Evolutionary conservation across 2,797 vertebrate genomes (phyloP), one percentile per base, ranked within the genome.

Genomic region (Macrochelys suwanniensis): DNA sequence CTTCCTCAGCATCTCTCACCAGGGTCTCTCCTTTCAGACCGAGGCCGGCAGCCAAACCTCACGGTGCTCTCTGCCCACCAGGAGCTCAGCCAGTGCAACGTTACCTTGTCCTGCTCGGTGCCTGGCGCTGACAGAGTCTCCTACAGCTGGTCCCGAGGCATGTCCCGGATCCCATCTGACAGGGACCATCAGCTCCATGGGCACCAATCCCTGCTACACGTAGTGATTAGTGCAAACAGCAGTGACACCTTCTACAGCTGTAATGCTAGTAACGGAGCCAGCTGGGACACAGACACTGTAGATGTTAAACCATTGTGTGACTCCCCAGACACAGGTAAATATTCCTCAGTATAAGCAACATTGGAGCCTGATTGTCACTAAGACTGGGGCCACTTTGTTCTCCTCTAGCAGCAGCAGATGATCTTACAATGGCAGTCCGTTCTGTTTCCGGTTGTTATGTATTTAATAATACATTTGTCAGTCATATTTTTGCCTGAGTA

Each of bases 241-340:
- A 0, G 5, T 0, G 16, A 19, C 12, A 0, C 3, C 1, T 0
- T 49, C 9, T 95, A 90, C 53, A 0, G 0, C 4, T 95, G 95
- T 80, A 95, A 93, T 0, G 87, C 2, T 4, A 95, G 85, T 57
- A 93, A 88, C 65, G 19, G 2, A 0, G 57, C 0, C 51, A 84
- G 87, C 93, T 91, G 59, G 93, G 6, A 0, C 1, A 0, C 0
- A 1, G 6, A 15, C 91, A 47, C 17, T 33, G 3, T 1, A 0
- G 1, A 13, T 0, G 1, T 6, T 0, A 0, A 0, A 0, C 49
- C 4, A 0, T 0, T 2, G 10, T 94, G 89, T 0, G 0, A 0
- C 50, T n/a, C 11, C 49, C 49, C 49, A 50, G 3, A 1, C 3
- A 1, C 65, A 68, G 65, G 65, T 45, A 42, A 74, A n/a, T 74